Base-by-base conservation (phyloP, 2,113 vertebrate species). In the Oostethus manadensis region DNA sequence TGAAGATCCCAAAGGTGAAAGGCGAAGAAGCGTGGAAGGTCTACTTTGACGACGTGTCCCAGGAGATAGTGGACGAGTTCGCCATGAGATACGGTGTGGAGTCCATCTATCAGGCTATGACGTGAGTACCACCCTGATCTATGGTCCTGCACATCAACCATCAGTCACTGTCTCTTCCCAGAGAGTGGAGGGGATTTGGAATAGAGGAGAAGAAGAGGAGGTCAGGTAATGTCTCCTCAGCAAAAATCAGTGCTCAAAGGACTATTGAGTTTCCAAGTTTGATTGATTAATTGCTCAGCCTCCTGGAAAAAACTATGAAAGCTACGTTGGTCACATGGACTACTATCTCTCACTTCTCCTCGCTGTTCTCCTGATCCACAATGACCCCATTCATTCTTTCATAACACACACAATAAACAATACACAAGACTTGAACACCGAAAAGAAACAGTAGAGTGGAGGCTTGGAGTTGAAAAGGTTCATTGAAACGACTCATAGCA, bases 41-140 rank as follows among this genome's bases (percentile, higher is more conserved):
- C 66, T 99, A 98, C 86, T 98, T 92, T 74, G 94, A 98, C 60
- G 95, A 95, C 1, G 88, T 92, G 4, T 92, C 95, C 6, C 97
- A 99, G 71, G 97, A 99, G 89, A 99, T 99, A 56, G 96, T 99
- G 26, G 97, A 99, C 81, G 97, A 99, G 80, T 99, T 98, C 62
- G 97, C 97, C 66, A 95, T 97, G 92, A 93, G 97, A 71, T 99
- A 96, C 6, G 97, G 97, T 70, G 91, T 99, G 76, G 97, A 99
- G 76, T 93, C 94, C 70, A 99, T 98, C 89, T 99, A 99, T 85
- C 97, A 98, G 87, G 97, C 97, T 58, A 99, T 99, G 97, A 98
- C 95, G 97, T 98, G 65, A 87, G 87, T 85, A 83, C 73, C 82
- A 65, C 78, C 78, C 78, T 79, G 82, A 86, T 87, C 81, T 78